Evolutionary conservation across 1,140 invertebrate species (phyloP), one percentile per base, ranked within the genome.

Genomic region (Pissodes strobi): DNA sequence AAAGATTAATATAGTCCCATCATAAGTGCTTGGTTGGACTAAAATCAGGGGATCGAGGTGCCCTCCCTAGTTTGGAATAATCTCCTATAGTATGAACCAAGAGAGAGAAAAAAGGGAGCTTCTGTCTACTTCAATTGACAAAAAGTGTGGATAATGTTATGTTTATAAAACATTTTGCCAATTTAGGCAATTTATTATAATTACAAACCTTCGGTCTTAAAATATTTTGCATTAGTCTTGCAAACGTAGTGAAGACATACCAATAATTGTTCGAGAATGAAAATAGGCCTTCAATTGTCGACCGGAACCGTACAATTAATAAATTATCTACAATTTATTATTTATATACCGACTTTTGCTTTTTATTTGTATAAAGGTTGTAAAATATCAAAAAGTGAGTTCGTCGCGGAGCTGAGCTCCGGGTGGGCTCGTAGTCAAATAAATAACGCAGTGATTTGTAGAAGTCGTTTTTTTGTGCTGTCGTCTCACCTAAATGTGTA

Each of bases 341-440:
- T 65, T 58, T 59, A 65, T 59, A 59, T 52, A 37, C 13, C 51
- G 51, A 59, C 38, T 45, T 62, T 53, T 19, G 22, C 43, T 61
- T 67, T 67, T 63, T 62, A 67, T 57, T 67, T 67, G 65, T 67
- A 67, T 55, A 67, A 62, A 62, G 38, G 38, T 62, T 67, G 65
- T 67, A 63, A 57, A 63, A 62, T 62, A 66, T 59, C 51, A 22
- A 18, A 56, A 27, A 17, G 52, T 8, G 18, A 25, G n/a, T 43
- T 30, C 43, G 25, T 4, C 43, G 56, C 12, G 5, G 41, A 15
- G 21, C 41, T 34, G 10, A 12, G 23, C 53, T 13, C 41, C 9
- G 15, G 13, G 15, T 9, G 10, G 27, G 48, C 22, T 61, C 45
- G 48, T 51, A 61, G 58, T 61, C 43, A 59, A 59, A 38, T 49